Base-by-base conservation (phyloP, 1,140 invertebrate species). In the Macrobrachium rosenbergii region DNA sequence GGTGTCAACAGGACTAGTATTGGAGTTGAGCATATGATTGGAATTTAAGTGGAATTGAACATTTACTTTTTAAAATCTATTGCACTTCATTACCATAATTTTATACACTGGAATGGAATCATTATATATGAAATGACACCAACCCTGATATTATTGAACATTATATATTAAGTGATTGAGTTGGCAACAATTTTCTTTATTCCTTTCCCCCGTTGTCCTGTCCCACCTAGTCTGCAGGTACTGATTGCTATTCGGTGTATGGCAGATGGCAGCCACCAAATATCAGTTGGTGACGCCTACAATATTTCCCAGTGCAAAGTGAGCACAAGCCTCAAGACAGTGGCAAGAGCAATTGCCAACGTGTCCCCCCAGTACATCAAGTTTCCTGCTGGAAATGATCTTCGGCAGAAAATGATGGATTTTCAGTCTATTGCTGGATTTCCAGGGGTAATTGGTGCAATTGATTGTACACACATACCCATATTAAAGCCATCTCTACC, bases 381-480 rank as follows among this genome's bases (percentile, higher is more conserved):
- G 28, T 10, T 82, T 67, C 62, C 79, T 28, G 12, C 23, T 5
- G 14, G 5, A 16, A 82, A 28, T 63, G 62, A 63, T 11, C 2
- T 10, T 7, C 60, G 5, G n/a, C 23, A 28, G 8, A 45, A 17
- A 23, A 82, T 82, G n/a, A 11, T n/a, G 43, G 79, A 63, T 23
- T 82, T 64, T 6, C 0, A 64, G 19, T 7, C 16, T 11, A 6
- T 37, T 67, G 62, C 58, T 82, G 62, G n/a, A 21, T 64, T 82
- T 59, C 79, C 79, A 64, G 79, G 60, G 23, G 62, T 79, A 5
- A 58, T 82, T 58, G 79, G 79, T 43, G 63, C 5, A 59, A 82
- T 82, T 82, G 79, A 67, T 37, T 82, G 79, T 37, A 82, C 79
- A 5, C 79, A 82, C 62, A 67, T 82, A 64, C 11, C 8, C 8